These are phyloP conservation scores for Ptychadena robeensis DNA, from an alignment of 2,797 vertebrate species.

Conservation along the genomic window DNA sequence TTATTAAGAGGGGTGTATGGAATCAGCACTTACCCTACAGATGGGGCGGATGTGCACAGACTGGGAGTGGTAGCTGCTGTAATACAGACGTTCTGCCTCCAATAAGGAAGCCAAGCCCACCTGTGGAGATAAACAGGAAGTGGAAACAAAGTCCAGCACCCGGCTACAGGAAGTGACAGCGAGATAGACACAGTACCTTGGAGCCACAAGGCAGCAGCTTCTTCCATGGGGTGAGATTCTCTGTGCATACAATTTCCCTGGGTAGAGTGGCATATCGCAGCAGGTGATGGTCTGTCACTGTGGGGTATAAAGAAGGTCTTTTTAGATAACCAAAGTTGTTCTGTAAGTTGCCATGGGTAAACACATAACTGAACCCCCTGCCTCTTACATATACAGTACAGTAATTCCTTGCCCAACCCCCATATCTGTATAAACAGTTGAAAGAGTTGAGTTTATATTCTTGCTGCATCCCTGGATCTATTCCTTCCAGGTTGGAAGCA, in stretches of 20 bases:
- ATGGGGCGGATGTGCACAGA: conserved; percentile 91
- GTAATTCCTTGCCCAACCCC: too few species aligned
- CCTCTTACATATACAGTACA: too few species aligned
- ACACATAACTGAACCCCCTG: too few species aligned
- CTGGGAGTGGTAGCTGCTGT: conserved; percentile 96
- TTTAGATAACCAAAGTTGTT: too few species aligned
- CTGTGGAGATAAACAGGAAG: conserved; percentile 69
- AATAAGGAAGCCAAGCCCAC: conserved; percentile 92
- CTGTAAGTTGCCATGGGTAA: too few species aligned
- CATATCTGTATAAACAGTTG: too few species aligned
- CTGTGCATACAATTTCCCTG: conserved; percentile 94
- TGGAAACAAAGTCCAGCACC: neutral
- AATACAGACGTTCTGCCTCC: conserved; percentile 94
- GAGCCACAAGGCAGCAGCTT: conserved; percentile 95
- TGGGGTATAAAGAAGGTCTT: neutral
- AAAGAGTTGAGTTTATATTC: too few species aligned
- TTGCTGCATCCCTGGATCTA: too few species aligned
- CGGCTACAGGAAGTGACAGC: neutral
- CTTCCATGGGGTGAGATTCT: conserved; percentile 98
- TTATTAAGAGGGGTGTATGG: neutral
- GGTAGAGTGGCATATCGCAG: conserved; percentile 92
- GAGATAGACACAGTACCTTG: conserved; percentile 77
- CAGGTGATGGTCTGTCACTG: conserved; percentile 89
- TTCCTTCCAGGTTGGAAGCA: too few species aligned
- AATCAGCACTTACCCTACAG: conserved; percentile 79